Percentiles rank a stretch among this genome's conserved stretches.
phyloP scores from a whole-genome alignment of 2,113 vertebrate genomes.

The rat (Rattus norvegicus) region DNA sequence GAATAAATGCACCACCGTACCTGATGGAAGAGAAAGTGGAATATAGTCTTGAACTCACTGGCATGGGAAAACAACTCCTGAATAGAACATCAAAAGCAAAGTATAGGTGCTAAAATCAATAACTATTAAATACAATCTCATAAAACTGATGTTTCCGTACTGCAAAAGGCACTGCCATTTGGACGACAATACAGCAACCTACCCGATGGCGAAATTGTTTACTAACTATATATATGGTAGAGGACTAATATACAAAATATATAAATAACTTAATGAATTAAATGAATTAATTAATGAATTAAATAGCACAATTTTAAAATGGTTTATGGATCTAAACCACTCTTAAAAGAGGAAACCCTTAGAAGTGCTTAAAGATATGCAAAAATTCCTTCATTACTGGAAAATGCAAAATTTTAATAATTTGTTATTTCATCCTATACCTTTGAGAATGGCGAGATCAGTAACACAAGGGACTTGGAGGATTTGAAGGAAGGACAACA shows the following conservation, averaged over 20 bases:
- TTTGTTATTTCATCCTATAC: neutral
- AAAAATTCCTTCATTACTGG: accelerated
- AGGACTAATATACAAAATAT: neutral
- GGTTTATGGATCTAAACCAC: neutral
- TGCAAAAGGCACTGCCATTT: neutral
- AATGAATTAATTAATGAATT: too few relatives aligned
- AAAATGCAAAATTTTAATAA: neutral
- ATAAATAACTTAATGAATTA: neutral
- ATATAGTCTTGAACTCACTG: neutral
- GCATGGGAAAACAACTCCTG: neutral
- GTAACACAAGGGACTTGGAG: too few relatives aligned
- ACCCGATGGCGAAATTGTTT: neutral
- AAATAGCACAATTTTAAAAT: neutral
- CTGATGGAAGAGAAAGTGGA: neutral
- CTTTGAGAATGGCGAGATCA: neutral
- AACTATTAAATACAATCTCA: neutral
- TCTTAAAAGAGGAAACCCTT: neutral
- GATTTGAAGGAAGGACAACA: neutral
- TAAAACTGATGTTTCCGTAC: neutral
- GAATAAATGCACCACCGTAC: neutral
- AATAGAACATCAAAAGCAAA: neutral
- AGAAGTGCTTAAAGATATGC: too few relatives aligned
- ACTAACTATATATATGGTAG: neutral
- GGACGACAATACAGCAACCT: neutral
- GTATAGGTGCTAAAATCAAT: too few relatives aligned